Conservation (phyloP, 2,113 vertebrate genomes). For the Stictonetta naevosa region DNA sequence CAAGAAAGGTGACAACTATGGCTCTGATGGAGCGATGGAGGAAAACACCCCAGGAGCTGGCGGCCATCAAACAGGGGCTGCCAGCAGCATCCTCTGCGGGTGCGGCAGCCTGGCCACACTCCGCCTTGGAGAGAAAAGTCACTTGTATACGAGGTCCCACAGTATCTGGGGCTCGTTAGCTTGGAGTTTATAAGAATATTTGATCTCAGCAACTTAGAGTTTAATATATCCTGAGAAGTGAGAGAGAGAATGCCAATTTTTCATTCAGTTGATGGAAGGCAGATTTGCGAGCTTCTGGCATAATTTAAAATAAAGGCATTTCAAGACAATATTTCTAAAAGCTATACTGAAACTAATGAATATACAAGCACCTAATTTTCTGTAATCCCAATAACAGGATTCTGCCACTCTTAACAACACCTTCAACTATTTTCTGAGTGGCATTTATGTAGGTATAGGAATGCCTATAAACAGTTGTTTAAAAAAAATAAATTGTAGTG, state of each 20-base stretch:
- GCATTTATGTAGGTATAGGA: neutral
- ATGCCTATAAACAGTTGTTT: neutral
- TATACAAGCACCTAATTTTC: neutral
- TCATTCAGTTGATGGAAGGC: neutral
- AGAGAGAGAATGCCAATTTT: neutral
- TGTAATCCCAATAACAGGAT: neutral
- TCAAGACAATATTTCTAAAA: neutral
- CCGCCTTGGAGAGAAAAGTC: neutral
- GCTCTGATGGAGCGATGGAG: accelerated
- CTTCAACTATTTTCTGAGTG: neutral
- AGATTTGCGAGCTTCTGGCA: neutral
- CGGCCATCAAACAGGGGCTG: accelerated
- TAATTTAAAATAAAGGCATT: neutral
- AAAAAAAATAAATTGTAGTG: neutral
- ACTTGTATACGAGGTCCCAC: neutral
- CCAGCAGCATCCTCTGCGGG: accelerated
- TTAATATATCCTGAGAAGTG: neutral
- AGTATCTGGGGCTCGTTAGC: neutral
- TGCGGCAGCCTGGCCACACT: neutral
- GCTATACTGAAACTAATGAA: neutral
- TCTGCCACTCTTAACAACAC: neutral
- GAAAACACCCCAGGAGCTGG: neutral
- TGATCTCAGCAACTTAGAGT: neutral
- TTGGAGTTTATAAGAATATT: neutral
- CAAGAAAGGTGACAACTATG: neutral